Evolutionary conservation across 2,113 vertebrate species (phyloP), one percentile per base, ranked within the genome.

Genomic region (Urocynchramus pylzowi): DNA sequence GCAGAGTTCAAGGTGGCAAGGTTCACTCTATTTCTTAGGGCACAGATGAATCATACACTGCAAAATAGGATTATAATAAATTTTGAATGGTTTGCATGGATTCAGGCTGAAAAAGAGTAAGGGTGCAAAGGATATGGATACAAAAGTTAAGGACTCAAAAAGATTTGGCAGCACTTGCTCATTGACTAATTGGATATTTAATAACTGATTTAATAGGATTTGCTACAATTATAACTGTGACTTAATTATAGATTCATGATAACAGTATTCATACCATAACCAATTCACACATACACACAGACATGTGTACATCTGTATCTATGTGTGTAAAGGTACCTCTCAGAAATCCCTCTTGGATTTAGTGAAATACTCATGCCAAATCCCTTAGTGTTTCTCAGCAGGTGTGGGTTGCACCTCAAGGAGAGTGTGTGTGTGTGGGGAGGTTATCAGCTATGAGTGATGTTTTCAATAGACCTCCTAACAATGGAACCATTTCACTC

Each of bases 361-460:
- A 49, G 13, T 49, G 79, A 31, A 69, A 42, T 28, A 5, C 21
- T 49, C 49, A 4, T 28, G 22, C 4, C 41, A 63, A 35, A 69
- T 49, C 31, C 63, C 47, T 49, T 1, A 0, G 47, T 61, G 63
- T 30, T 54, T 49, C 47, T 61, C 47, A 76, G 63, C 39, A 77
- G 47, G 31, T 0, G 1, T 33, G 71, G 18, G 21, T 6, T 28
- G 27, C 35, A 63, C 26, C 35, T 42, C 3, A 3, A 41, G 35
- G 12, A 47, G 4, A 11, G 10, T 37, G 19, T 37, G 57, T 26
- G 12, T 42, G 14, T 35, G 23, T 33, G 17, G 13, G 28, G 15
- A 59, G 14, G 7, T 10, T 42, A 31, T 54, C 26, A 63, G 5
- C 41, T 56, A 3, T 0, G 2, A 20, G 13, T 16, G 44, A 0